phyloP scores from a whole-genome alignment of 2,113 vertebrate species.

The Naja naja region DNA sequence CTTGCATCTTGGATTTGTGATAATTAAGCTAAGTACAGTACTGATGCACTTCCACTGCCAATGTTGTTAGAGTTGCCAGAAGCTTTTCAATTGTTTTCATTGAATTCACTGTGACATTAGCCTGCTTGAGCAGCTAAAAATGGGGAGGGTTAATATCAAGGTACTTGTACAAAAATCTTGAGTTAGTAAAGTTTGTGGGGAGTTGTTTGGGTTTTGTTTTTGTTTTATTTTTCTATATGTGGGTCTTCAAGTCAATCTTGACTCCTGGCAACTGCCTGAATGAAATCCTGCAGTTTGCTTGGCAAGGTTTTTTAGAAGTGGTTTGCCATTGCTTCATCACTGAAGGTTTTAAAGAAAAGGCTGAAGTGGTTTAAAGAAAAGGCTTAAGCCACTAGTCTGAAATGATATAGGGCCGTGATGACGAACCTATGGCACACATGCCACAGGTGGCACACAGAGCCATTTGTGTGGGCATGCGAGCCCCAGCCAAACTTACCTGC shows the following conservation, averaged over 20 bases:
- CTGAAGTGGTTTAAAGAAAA: too few species aligned
- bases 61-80: conserved; percentile 35
- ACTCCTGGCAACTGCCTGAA: background rate
- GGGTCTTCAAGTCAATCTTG: background rate
- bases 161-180: conserved; percentile 23
- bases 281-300: background rate
- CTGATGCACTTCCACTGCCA: conserved; percentile 46
- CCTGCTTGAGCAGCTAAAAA: conserved; percentile 14
- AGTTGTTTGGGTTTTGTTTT: background rate
- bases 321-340: background rate
- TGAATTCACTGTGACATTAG: conserved; percentile 23
- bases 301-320: background rate
- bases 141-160: background rate
- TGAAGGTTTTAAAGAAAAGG: too few species aligned
- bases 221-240: background rate
- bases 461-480: too few species aligned
- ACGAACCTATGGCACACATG: too few species aligned
- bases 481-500: too few species aligned
- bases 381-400: too few species aligned
- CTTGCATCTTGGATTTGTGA: conserved; percentile 36
- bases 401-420: too few species aligned
- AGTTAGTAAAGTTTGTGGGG: background rate
- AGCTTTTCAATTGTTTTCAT: conserved; percentile 30
- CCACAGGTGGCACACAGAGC: too few species aligned
- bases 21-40: conserved; percentile 52